phyloP scores from a whole-genome alignment of 2,797 vertebrate genomes.

The Myotis pilosus region DNA sequence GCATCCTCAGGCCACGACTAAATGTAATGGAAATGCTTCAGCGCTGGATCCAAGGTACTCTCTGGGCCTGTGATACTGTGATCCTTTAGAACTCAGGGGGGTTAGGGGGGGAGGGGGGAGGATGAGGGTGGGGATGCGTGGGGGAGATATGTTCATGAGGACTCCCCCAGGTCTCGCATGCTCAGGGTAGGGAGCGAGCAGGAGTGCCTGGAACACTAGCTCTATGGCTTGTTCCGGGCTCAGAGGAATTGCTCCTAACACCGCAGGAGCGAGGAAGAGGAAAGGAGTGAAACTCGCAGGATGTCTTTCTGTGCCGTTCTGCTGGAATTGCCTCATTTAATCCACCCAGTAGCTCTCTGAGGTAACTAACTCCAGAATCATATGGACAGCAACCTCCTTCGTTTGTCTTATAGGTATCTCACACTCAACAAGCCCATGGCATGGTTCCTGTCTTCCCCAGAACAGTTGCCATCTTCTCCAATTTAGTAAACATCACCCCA shows the following conservation, averaged over 20 bases:
- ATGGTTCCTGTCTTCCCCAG: background rate
- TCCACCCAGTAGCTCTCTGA: background rate
- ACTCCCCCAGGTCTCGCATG: too few relatives aligned
- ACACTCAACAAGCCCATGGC: background rate
- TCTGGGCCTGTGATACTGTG: background rate
- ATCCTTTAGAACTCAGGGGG: background rate
- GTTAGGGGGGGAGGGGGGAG: background rate
- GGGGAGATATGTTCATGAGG: background rate
- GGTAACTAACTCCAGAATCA: background rate
- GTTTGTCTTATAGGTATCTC: background rate
- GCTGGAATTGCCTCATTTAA: background rate
- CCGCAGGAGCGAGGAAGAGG: background rate
- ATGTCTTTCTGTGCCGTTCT: background rate
- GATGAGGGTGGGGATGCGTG: background rate
- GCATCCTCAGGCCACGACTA: conserved; percentile 95
- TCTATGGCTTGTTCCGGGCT: background rate
- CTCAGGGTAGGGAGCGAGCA: background rate
- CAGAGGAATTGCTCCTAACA: background rate
- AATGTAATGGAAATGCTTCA: conserved; percentile 53
- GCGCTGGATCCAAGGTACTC: background rate
- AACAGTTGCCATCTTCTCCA: background rate
- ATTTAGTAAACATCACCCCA: background rate
- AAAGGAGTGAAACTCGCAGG: background rate
- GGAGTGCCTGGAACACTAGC: background rate
- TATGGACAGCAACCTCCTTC: background rate